These are phyloP conservation scores for Catharus minimus DNA, from an alignment of 2,113 vertebrate species.

Conservation along the genomic window DNA sequence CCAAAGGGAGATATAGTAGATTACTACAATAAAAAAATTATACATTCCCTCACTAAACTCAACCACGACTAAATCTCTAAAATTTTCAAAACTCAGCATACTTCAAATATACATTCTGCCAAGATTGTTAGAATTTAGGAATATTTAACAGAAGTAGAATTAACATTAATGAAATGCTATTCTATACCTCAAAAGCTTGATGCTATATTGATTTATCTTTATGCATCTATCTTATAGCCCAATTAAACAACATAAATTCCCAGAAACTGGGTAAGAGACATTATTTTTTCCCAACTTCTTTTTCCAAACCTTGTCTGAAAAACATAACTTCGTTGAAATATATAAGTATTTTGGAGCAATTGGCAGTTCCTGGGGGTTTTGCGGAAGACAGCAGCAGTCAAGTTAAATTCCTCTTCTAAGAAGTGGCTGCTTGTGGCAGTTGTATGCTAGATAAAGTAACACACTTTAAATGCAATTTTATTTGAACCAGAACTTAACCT, in stretches of 20 bases:
- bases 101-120: neutral
- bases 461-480: neutral
- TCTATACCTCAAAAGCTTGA: neutral
- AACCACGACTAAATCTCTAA: neutral
- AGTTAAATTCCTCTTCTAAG: neutral
- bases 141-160: neutral
- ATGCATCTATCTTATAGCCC: neutral
- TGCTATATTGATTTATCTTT: neutral
- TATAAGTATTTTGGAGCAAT: neutral
- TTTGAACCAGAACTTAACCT: neutral
- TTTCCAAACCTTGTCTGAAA: neutral
- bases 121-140: neutral
- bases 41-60: neutral
- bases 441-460: neutral
- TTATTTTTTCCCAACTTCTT: neutral
- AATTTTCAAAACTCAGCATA: neutral
- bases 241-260: neutral
- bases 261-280: neutral
- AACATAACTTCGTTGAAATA: neutral
- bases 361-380: neutral
- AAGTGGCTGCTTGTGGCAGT: neutral
- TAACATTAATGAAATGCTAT: neutral
- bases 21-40: neutral
- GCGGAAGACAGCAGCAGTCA: neutral
- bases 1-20: neutral